Evolutionary conservation across 2,888 invertebrate genomes (phyloP), one percentile per base, ranked within the genome.

Genomic region (Margaritifera margaritifera): DNA sequence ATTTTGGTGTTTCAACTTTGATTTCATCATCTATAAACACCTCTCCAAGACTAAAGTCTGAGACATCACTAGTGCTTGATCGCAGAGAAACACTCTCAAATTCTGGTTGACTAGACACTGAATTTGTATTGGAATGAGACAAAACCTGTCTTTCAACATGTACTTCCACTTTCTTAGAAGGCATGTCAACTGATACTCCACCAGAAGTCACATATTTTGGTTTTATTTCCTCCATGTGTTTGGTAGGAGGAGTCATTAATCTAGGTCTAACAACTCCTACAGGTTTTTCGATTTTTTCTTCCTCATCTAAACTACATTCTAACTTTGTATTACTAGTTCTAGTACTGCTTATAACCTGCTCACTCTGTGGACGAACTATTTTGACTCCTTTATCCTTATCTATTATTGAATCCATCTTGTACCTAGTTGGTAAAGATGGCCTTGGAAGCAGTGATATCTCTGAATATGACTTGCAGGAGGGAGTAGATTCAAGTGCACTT

Each of bases 401-500:
- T 51, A 74, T 78, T 56, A 77, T 75, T 27, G 68, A 75, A 59
- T 72, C 66, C 57, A 77, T 63, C 68, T 78, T 74, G 56, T 72
- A 71, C 69, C 72, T 68, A 53, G 72, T 72, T 5, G 74, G 74
- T 50, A 75, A 64, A 18, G 78, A 78, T 22, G 74, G 74, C n/a
- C 76, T 55, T 25, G 73, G 66, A 24, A 66, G 69, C 61, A 76
- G 57, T 2, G 71, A 68, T 24, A 65, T 64, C 50, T 73, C 73
- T 8, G 71, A 71, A 42, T 42, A 42, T 59, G 77, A 74, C 69
- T 74, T 71, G 64, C 70, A 70, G 54, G 74, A 74, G 20, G 77
- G 69, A 20, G 74, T 64, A 65, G 71, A 68, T 68, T 85, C 86
- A 62, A 85, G 57, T 54, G 86, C 82, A 79, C 87, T 87, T 69